A percentile compares a stretch with the other conserved stretches of the same genome.
Conservation (phyloP, 2,888 invertebrate genomes). For the Drosophila multiciliata region DNA sequence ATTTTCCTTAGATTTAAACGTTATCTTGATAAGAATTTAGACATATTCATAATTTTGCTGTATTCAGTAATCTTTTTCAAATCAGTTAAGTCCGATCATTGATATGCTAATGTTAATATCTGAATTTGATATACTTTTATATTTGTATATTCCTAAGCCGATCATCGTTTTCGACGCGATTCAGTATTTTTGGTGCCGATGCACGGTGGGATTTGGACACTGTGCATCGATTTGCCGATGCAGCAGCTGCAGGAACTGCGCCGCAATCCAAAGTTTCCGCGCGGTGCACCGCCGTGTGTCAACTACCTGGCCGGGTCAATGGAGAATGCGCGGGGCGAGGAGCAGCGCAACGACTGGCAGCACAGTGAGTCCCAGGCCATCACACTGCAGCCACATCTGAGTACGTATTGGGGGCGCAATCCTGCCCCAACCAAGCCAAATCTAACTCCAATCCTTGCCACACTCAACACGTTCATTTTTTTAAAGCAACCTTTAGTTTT, state of each 20-base stretch:
- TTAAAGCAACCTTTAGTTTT: conserved; percentile 11
- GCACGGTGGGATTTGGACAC: conserved; percentile 96
- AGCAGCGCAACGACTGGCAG: conserved; percentile 92
- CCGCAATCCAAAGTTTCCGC: conserved; percentile 83
- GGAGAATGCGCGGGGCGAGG: conserved; percentile 88
- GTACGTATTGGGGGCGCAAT: conserved; percentile 84
- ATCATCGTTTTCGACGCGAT: conserved; percentile 85
- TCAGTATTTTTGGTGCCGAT: conserved; percentile 92
- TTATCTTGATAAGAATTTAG: no score
- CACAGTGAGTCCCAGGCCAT: conserved; percentile 88
- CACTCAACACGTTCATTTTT: conserved; percentile 3
- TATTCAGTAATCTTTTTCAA: no score
- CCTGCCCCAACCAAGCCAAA: conserved; percentile 40
- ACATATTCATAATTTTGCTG: no score
- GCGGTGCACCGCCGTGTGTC: conserved; percentile 89
- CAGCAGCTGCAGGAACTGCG: conserved; percentile 88
- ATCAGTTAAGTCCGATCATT: not conserved
- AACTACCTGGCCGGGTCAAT: conserved; percentile 91
- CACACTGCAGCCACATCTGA: conserved; percentile 85
- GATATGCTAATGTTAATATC: not conserved
- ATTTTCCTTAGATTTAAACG: no score
- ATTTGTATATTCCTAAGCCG: conserved; percentile 67
- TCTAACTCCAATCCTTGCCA: conserved; percentile 13
- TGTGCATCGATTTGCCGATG: conserved; percentile 92
- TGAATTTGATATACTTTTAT: not conserved